Conservation (phyloP, 1,140 invertebrate species). For the Callitettix versicolor region DNA sequence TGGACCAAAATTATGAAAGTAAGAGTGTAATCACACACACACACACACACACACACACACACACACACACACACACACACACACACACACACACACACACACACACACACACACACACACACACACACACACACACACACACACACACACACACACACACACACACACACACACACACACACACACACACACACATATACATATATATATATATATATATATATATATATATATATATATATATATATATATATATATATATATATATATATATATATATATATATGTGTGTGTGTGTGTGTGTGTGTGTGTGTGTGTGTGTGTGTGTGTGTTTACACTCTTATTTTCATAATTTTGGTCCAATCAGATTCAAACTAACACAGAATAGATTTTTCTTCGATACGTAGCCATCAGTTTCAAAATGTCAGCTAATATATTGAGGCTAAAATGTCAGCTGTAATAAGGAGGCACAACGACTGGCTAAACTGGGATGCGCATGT, state of each 20-base stretch:
- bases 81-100: background rate
- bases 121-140: background rate
- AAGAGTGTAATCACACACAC: background rate
- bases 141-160: background rate
- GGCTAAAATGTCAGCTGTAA: too few species aligned
- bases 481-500: too few species aligned
- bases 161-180: background rate
- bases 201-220: background rate
- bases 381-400: too few species aligned
- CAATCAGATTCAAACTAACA: too few species aligned
- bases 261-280: background rate
- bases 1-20: too few species aligned
- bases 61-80: background rate
- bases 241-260: background rate
- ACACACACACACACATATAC: background rate
- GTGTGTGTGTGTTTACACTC: too few species aligned
- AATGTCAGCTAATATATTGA: too few species aligned
- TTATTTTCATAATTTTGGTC: too few species aligned
- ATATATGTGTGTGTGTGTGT: too few species aligned
- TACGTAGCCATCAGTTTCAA: too few species aligned
- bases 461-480: too few species aligned
- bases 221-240: background rate
- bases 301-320: too few species aligned
- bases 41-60: background rate
- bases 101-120: background rate